These are phyloP conservation scores for Phortica okadai DNA, from an alignment of 2,888 invertebrate genomes.

Conservation along the genomic window DNA sequence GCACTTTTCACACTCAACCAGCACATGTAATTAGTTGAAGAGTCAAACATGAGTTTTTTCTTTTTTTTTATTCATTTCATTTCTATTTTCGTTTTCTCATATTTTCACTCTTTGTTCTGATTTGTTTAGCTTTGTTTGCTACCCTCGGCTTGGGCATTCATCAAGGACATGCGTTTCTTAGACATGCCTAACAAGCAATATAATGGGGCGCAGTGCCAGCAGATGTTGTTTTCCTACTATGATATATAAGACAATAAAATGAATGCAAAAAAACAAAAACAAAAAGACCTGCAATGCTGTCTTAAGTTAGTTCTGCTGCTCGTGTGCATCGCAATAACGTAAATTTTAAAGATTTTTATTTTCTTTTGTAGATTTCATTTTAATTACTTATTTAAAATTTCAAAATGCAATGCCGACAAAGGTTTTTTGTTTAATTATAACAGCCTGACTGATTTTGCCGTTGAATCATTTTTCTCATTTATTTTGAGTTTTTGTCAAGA, in stretches of 20 bases:
- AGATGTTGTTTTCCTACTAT: too few species aligned
- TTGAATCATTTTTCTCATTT: too few species aligned
- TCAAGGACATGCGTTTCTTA: constrained; percentile 6
- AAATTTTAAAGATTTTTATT: too few species aligned
- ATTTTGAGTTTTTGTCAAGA: too few species aligned
- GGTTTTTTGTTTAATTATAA: too few species aligned
- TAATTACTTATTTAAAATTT: too few species aligned
- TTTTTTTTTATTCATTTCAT: background rate
- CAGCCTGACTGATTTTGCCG: too few species aligned
- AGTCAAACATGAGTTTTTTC: constrained; percentile 55
- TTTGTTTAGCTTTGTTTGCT: constrained; percentile 11
- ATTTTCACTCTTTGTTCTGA: background rate
- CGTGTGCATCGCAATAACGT: background rate
- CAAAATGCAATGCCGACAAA: too few species aligned
- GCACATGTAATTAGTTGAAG: constrained; percentile 66
- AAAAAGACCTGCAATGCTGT: background rate
- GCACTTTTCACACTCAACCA: background rate
- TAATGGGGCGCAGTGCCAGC: too few species aligned
- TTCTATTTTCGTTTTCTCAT: constrained; percentile 12
- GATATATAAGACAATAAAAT: too few species aligned
- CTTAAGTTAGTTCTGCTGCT: background rate
- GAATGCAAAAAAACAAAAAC: too few species aligned
- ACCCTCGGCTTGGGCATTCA: background rate
- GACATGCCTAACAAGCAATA: background rate
- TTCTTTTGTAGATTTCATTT: too few species aligned